phyloP scores from a whole-genome alignment of 2,888 invertebrate species.

The Tubulanus polymorphus region DNA sequence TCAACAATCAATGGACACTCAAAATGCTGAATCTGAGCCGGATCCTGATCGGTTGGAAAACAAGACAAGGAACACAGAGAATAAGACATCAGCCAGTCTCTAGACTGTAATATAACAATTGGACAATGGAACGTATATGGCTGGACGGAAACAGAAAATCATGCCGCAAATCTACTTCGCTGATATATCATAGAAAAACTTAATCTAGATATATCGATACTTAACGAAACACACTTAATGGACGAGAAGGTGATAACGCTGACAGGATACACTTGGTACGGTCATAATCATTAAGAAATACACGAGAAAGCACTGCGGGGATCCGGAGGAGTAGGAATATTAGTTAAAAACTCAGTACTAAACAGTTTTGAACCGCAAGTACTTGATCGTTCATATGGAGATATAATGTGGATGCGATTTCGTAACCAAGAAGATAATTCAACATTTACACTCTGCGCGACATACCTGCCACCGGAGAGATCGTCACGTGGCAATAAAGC shows the following conservation, averaged over 20 bases:
- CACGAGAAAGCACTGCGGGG: slow-evolving; percentile 9
- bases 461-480: slow-evolving; percentile 4
- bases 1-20: too few species aligned
- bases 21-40: too few species aligned
- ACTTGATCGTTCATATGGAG: background rate
- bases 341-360: slow-evolving; percentile 1
- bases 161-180: too few species aligned
- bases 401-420: slow-evolving; percentile 3
- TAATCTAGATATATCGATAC: slow-evolving; percentile 9
- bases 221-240: slow-evolving; percentile 7
- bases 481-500: background rate
- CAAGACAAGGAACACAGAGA: too few species aligned
- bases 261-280: background rate
- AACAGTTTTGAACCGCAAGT: background rate
- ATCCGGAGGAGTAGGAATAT: slow-evolving; percentile 9
- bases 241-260: background rate
- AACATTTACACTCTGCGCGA: background rate
- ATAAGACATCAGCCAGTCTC: too few species aligned
- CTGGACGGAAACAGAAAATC: too few species aligned
- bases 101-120: too few species aligned
- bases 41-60: too few species aligned
- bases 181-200: too few species aligned
- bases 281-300: slow-evolving; percentile 2
- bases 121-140: too few species aligned
- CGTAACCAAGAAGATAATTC: background rate